These are phyloP conservation scores for Ctena decussata DNA, from an alignment of 2,888 invertebrate species.

Conservation along the genomic window DNA sequence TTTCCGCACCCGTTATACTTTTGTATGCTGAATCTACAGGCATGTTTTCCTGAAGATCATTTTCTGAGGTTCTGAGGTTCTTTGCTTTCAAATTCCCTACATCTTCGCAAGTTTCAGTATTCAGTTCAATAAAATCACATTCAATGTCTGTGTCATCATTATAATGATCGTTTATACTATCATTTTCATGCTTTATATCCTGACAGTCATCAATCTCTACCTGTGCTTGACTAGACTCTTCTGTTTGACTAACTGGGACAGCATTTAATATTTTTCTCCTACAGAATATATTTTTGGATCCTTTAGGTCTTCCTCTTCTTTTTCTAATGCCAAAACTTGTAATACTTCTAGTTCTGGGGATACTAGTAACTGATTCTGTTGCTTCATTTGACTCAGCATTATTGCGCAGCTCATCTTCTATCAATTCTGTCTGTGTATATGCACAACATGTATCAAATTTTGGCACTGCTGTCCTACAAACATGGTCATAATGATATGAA, in stretches of 20 bases:
- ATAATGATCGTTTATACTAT: neutral
- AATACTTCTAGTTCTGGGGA: neutral
- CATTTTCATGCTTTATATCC: neutral
- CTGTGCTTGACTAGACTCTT: neutral
- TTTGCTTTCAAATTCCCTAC: no score
- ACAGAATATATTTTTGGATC: neutral
- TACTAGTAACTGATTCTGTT: neutral
- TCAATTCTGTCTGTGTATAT: constrained; percentile 41
- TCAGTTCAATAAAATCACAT: neutral
- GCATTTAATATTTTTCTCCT: neutral
- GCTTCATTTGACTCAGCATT: neutral
- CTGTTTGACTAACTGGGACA: neutral
- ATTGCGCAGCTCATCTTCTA: neutral
- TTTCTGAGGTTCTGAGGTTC: no score
- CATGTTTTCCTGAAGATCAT: no score
- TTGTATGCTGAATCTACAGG: no score
- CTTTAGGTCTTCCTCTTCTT: neutral
- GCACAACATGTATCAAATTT: constrained; percentile 59
- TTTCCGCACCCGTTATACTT: no score
- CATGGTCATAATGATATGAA: constrained; percentile 60
- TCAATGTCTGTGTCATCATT: neutral
- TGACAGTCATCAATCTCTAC: neutral
- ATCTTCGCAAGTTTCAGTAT: no score
- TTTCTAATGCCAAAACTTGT: neutral
- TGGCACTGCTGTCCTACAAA: constrained; percentile 58